phyloP scores from a whole-genome alignment of 2,113 vertebrate species.

The Camelus dromedarius region DNA sequence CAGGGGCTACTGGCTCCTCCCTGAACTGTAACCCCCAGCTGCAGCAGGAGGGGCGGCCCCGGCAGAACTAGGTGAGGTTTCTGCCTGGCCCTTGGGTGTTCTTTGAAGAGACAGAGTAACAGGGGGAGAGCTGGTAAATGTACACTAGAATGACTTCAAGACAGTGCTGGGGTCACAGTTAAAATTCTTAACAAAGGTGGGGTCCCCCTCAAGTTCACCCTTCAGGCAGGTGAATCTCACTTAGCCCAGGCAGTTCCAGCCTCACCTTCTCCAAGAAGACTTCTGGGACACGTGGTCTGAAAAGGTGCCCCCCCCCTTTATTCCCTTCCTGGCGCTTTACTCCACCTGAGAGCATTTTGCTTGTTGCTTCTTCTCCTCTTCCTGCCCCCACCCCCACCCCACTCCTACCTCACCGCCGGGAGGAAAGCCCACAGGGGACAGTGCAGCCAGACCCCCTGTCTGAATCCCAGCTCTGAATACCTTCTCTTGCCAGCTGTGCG shows the following conservation, averaged over 20 bases:
- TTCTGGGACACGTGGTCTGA: rapidly evolving
- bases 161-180: not conserved
- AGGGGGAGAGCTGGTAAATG: not conserved
- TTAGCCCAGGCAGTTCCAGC: not conserved
- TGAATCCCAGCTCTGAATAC: not conserved
- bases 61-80: not conserved
- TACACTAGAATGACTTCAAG: no score
- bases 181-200: not conserved
- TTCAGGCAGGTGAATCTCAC: no score
- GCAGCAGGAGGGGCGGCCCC: not conserved
- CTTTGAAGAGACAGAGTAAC: not conserved
- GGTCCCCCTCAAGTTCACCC: no score
- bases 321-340: rapidly evolving
- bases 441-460: not conserved
- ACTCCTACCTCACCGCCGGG: rapidly evolving
- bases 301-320: rapidly evolving
- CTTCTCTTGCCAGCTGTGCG: not conserved
- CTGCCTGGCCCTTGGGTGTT: not conserved
- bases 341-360: rapidly evolving
- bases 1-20: not conserved
- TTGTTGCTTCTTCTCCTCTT: no score
- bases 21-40: not conserved
- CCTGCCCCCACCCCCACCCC: rapidly evolving
- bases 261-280: not conserved
- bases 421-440: rapidly evolving